Conservation (phyloP, 2,113 vertebrate genomes). For the Saccopteryx leptura region DNA sequence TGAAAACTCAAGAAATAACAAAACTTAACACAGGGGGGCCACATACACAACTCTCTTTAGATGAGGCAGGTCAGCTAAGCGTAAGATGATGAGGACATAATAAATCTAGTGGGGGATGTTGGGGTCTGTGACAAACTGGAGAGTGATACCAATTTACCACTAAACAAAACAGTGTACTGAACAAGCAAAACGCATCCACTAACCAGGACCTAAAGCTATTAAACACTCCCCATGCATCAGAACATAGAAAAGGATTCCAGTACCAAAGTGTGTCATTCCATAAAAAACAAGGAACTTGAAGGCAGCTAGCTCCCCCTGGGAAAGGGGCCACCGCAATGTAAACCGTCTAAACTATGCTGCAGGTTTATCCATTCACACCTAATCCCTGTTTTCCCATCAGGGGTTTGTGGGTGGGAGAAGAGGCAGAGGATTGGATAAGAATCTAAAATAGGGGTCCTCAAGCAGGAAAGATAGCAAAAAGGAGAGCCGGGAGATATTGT, state of each 20-base stretch:
- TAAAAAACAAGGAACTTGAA: neutral
- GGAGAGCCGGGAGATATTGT: neutral
- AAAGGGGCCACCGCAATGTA: neutral
- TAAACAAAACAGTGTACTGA: neutral
- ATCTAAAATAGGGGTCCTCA: neutral
- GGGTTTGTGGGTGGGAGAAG: neutral
- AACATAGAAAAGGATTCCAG: neutral
- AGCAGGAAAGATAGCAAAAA: neutral
- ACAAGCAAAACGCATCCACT: neutral
- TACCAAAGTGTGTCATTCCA: neutral
- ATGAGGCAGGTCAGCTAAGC: neutral
- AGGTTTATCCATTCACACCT: neutral
- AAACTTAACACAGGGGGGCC: neutral
- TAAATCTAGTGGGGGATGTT: neutral
- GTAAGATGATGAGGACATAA: neutral
- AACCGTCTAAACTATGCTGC: neutral
- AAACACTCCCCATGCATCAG: neutral
- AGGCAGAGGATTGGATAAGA: neutral
- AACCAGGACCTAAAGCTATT: neutral
- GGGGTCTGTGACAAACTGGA: neutral
- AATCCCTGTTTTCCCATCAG: neutral
- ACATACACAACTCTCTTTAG: neutral
- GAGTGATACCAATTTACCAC: neutral
- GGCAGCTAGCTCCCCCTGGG: neutral
- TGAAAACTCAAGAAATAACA: slow-evolving; percentile 30